A percentile compares a stretch with the other conserved stretches of the same genome.
Conservation (phyloP, 2,797 vertebrate species). For the Steatocranus sp. region DNA sequence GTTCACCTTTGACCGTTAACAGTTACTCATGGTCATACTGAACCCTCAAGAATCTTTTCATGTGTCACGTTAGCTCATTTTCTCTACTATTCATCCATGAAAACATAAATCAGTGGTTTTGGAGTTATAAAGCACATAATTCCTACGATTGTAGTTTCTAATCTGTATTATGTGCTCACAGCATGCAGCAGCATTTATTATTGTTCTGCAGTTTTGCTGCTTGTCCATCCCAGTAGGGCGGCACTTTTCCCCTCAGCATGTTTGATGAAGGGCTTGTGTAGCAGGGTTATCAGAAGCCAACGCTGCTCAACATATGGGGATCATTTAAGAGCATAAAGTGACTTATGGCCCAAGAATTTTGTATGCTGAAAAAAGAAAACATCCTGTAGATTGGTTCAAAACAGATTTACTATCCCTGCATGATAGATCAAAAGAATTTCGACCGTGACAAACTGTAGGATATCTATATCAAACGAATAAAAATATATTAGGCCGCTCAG, state of each 20-base stretch:
- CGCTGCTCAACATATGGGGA: constrained; percentile 64
- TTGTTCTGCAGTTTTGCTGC: constrained; percentile 21
- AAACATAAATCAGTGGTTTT: constrained; percentile 51
- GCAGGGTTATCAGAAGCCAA: constrained; percentile 60
- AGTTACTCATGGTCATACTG: constrained; percentile 36
- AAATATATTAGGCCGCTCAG: not conserved
- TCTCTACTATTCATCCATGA: constrained; percentile 47
- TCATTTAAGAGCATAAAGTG: constrained; percentile 43
- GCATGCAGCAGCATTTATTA: constrained; percentile 38
- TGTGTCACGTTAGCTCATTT: constrained; percentile 43
- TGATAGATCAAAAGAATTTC: constrained; percentile 13
- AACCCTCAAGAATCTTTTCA: constrained; percentile 44
- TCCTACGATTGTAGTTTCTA: constrained; percentile 23
- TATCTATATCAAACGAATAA: not conserved
- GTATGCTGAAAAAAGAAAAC: constrained; percentile 35
- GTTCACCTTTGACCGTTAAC: constrained; percentile 41
- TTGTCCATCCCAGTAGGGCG: not conserved
- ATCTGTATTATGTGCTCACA: constrained; percentile 45
- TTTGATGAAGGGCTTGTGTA: constrained; percentile 30
- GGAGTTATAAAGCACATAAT: constrained; percentile 36
- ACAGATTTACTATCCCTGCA: constrained; percentile 54
- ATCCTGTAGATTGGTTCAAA: constrained; percentile 27
- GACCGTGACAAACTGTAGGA: not conserved
- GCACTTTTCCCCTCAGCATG: constrained; percentile 2
- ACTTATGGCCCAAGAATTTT: constrained; percentile 57